Evolutionary conservation across 37 sponge, comb jelly and placozoan species (phyloP).

Genomic region (Mnemiopsis leidyi): DNA sequence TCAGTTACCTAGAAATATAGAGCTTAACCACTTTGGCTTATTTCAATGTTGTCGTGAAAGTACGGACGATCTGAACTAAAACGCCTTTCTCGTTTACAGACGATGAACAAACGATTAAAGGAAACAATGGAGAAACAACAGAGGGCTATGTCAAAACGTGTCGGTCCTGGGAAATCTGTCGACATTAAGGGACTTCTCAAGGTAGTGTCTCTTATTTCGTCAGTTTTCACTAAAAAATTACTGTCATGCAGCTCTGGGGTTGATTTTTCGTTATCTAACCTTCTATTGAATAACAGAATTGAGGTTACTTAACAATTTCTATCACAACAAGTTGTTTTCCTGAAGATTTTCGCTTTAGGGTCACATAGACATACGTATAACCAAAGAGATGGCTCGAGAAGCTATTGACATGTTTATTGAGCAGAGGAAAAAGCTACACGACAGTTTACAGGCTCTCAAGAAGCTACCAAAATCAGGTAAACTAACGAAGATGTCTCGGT

Average conservation of each 20-base stretch:
- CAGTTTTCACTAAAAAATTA: too few species aligned
- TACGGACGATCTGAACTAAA: too few species aligned
- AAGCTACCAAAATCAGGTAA: slow-evolving; percentile 47
- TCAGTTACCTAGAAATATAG: too few species aligned
- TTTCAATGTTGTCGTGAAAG: too few species aligned
- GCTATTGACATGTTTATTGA: slow-evolving; percentile 62
- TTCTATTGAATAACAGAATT: too few species aligned
- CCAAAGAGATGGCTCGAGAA: slow-evolving; percentile 54
- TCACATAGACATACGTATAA: slow-evolving; percentile 55
- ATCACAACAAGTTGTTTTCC: too few species aligned
- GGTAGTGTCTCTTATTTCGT: too few species aligned
- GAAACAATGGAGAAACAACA: slow-evolving; percentile 63
- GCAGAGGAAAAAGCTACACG: slow-evolving; percentile 25
- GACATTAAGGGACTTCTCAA: slow-evolving; percentile 21
- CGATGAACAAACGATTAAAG: slow-evolving; percentile 12
- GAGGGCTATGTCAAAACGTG: slow-evolving; percentile 24
- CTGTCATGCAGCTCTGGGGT: too few species aligned
- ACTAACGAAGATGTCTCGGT: not conserved
- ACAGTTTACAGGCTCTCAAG: slow-evolving; percentile 38
- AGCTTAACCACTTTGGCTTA: too few species aligned
- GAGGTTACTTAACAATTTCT: too few species aligned
- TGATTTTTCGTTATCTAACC: too few species aligned
- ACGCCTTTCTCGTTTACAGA: not conserved
- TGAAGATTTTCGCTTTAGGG: not conserved
- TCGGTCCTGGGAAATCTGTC: slow-evolving; percentile 54